Conservation (phyloP, 1,140 invertebrate genomes). For the Prorops nasuta region DNA sequence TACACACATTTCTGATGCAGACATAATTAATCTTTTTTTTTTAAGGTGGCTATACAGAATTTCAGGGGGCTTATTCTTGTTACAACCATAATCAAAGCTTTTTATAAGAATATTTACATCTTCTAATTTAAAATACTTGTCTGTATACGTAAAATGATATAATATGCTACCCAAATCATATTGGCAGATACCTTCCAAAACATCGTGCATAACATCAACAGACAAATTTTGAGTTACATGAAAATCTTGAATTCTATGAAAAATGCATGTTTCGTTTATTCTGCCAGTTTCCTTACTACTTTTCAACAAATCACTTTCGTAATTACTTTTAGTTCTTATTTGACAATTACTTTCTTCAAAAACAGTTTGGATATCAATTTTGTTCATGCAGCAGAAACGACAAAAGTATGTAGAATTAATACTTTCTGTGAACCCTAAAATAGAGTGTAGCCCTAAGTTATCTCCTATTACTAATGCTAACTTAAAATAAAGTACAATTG, state of each 20-base stretch:
- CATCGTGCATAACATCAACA: too few species aligned
- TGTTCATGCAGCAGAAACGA: not conserved
- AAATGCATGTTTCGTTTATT: not conserved
- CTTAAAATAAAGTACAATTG: too few species aligned
- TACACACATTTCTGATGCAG: not conserved
- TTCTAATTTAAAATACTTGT: not conserved
- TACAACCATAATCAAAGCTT: not conserved
- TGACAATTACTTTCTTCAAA: not conserved
- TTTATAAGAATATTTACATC: not conserved
- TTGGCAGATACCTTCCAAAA: too few species aligned
- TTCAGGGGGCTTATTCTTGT: not conserved
- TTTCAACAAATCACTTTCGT: not conserved
- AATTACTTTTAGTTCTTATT: not conserved
- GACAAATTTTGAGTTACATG: not conserved
- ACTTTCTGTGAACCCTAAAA: conserved; percentile 5
- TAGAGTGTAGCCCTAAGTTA: conserved; percentile 6
- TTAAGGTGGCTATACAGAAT: not conserved
- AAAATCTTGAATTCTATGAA: not conserved
- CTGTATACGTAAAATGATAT: not conserved
- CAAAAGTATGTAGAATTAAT: not conserved
- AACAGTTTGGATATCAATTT: not conserved
- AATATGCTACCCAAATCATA: not conserved
- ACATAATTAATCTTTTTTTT: not conserved
- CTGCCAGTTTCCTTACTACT: not conserved
- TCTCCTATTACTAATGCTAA: conserved; percentile 10